phyloP scores from a whole-genome alignment of 2,113 vertebrate genomes.

The Piaya cayana region DNA sequence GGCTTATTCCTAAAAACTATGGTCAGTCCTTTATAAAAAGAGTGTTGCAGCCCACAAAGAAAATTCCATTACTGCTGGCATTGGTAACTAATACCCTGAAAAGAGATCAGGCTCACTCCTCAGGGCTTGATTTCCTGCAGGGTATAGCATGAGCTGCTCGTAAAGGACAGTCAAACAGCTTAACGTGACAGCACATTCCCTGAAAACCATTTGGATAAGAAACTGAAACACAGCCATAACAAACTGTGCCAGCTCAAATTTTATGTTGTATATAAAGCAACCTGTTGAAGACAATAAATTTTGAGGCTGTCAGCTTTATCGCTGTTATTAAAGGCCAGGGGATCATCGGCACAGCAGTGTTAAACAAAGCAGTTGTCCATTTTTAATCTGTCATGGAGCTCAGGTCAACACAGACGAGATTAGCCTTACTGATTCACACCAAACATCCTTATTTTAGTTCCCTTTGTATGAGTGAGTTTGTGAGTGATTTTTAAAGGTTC shows the following conservation, averaged over 20 bases:
- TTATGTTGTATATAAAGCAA: conserved; percentile 69
- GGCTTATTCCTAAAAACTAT: conserved; percentile 1
- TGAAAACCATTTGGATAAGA: conserved; percentile 61
- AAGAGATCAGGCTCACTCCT: conserved; percentile 36
- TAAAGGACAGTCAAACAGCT: conserved; percentile 36
- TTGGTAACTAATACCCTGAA: conserved; percentile 52
- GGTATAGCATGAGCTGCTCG: conserved; percentile 21
- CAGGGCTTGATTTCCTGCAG: conserved; percentile 53
- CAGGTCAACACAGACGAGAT: not conserved
- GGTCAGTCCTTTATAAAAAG: conserved; percentile 60
- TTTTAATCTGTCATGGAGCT: conserved; percentile 34
- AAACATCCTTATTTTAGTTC: not conserved
- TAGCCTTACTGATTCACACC: not conserved
- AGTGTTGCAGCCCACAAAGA: conserved; percentile 34
- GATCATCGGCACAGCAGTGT: not conserved
- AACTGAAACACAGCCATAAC: not conserved
- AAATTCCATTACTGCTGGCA: conserved; percentile 46
- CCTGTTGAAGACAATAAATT: conserved; percentile 58
- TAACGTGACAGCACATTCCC: conserved; percentile 58
- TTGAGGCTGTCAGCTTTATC: conserved; percentile 31
- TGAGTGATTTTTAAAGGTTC: not conserved
- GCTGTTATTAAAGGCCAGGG: conserved; percentile 42
- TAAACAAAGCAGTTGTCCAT: conserved; percentile 40
- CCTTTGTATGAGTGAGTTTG: not conserved
- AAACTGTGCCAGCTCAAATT: conserved; percentile 37